These are phyloP conservation scores for Heloderma charlesbogerti DNA, from an alignment of 2,113 vertebrate species.

Conservation along the genomic window DNA sequence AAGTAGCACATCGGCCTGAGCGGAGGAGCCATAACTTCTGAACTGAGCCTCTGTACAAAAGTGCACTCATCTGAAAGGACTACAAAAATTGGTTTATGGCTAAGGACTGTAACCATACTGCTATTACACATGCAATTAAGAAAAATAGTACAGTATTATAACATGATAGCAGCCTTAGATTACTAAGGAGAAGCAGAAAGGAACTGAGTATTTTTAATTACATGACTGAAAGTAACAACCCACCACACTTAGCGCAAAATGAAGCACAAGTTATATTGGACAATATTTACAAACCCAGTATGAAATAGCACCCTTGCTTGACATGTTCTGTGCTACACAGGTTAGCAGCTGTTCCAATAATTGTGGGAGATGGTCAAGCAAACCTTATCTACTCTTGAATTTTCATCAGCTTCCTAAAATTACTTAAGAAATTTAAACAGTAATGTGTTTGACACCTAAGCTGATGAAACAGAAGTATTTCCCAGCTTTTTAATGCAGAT, in stretches of 20 bases:
- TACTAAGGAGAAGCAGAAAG: too few relatives aligned
- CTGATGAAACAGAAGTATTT: neutral
- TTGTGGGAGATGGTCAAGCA: neutral
- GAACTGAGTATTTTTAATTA: neutral
- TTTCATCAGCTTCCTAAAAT: neutral
- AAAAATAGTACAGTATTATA: too few relatives aligned
- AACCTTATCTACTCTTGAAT: neutral
- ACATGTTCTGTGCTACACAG: rapidly evolving
- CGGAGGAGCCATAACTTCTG: too few relatives aligned
- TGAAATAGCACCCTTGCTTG: conserved; percentile 31
- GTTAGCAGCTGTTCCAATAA: neutral
- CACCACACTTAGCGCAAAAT: neutral
- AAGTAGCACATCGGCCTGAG: neutral
- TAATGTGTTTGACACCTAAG: neutral
- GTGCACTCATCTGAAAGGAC: too few relatives aligned
- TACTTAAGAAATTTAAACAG: neutral
- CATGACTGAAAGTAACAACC: neutral
- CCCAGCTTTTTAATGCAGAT: neutral
- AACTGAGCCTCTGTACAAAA: too few relatives aligned
- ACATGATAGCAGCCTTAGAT: too few relatives aligned
- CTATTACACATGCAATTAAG: too few relatives aligned
- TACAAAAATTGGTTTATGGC: too few relatives aligned
- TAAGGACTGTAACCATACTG: too few relatives aligned
- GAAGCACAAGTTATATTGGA: conserved; percentile 22
- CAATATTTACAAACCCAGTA: rapidly evolving